phyloP scores from a whole-genome alignment of 2,888 invertebrate genomes.

The Dicroscelio sp. region DNA sequence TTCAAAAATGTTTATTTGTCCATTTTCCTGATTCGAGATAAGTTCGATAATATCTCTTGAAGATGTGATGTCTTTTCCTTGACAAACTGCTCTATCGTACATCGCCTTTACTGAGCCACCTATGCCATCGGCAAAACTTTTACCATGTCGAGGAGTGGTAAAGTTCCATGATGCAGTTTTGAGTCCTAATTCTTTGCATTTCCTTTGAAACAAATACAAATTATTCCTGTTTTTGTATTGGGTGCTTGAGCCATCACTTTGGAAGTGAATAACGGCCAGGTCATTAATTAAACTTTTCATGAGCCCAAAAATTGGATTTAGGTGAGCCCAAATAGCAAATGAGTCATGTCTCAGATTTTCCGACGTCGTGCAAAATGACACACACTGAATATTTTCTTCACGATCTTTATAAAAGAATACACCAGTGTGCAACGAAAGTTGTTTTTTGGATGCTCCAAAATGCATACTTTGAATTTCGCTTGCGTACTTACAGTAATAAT shows the following conservation, averaged over 20 bases:
- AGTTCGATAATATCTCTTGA: constrained; percentile 8
- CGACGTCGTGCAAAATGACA: constrained; percentile 6
- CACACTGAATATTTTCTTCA: neutral
- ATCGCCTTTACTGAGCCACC: constrained; percentile 5
- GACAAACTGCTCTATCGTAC: neutral
- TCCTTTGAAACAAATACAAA: neutral
- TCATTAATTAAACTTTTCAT: neutral
- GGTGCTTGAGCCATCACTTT: constrained; percentile 3
- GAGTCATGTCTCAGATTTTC: constrained; percentile 1
- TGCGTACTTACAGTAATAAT: constrained; percentile 21
- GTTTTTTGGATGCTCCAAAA: constrained; percentile 19
- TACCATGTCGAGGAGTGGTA: constrained; percentile 22
- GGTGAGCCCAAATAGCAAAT: constrained; percentile 9
- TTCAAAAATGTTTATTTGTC: constrained; percentile 4
- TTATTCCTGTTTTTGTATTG: constrained; percentile 21
- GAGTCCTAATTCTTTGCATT: neutral
- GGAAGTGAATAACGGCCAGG: neutral
- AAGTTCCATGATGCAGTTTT: constrained; percentile 7
- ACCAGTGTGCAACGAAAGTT: constrained; percentile 16
- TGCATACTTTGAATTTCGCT: constrained; percentile 6
- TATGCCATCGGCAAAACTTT: constrained; percentile 31
- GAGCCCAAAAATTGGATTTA: neutral
- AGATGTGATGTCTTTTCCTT: constrained; percentile 16
- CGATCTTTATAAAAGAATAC: constrained; percentile 3
- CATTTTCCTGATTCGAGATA: neutral